Evolutionary conservation across 37 sponge, comb jelly and placozoan species (phyloP).

Genomic region (Halisarca cf. caerulea): DNA sequence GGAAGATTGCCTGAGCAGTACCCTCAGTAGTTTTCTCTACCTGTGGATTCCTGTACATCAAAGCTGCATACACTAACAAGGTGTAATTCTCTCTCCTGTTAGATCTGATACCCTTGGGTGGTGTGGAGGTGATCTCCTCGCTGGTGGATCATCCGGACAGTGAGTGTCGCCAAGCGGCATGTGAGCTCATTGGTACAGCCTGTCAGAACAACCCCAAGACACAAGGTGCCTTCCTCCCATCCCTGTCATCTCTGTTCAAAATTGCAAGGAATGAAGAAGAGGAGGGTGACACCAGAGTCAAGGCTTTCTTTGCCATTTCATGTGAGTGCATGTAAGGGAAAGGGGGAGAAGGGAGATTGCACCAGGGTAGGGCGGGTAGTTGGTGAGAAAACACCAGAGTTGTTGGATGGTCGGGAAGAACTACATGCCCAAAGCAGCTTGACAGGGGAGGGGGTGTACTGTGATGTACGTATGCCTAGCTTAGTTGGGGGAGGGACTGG

Average conservation of each 20-base stretch:
- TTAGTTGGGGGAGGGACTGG: too few species aligned
- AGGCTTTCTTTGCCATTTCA: conserved; percentile 63
- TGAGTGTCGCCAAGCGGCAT: background rate
- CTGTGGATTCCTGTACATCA: conserved; percentile 15
- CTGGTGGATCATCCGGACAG: conserved; percentile 37
- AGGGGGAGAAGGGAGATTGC: too few species aligned
- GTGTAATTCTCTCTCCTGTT: background rate
- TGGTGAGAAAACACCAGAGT: too few species aligned
- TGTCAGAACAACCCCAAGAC: conserved; percentile 53
- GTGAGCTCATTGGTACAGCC: conserved; percentile 60
- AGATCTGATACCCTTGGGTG: conserved; percentile 64
- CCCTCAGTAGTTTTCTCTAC: background rate
- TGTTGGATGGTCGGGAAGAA: too few species aligned
- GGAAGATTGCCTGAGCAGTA: too few species aligned
- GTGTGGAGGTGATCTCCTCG: conserved; percentile 42
- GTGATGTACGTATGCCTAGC: too few species aligned
- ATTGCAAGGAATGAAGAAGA: background rate
- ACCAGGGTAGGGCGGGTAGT: too few species aligned
- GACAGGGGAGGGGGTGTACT: too few species aligned
- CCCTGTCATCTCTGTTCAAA: conserved; percentile 25
- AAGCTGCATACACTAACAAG: too few species aligned
- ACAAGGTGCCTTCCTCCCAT: conserved; percentile 44
- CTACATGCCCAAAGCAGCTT: too few species aligned
- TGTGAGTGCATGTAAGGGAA: too few species aligned
- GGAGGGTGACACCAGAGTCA: conserved; percentile 1